Evolutionary conservation across 2,113 vertebrate genomes (phyloP), one percentile per base, ranked within the genome.

Genomic region (Euleptes europaea): DNA sequence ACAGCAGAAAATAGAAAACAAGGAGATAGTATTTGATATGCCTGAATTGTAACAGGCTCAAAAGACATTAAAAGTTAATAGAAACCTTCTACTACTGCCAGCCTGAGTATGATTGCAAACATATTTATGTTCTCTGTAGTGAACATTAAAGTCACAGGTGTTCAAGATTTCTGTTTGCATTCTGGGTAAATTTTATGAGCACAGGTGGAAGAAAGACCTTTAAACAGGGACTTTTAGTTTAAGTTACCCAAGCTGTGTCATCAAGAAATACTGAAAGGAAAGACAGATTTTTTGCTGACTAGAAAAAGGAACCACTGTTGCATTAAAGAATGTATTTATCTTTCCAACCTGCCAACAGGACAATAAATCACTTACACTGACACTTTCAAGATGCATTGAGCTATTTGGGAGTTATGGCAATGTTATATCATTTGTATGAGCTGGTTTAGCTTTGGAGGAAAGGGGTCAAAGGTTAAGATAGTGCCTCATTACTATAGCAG

Each of bases 381-480:
- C 70, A 84, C 38, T 80, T 76, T 28, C 70, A 84, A 89, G 90
- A 91, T 83, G 78, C 78, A 78, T 66, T 11, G 78, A 44, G 83
- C 73, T 86, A 40, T 79, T 84, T 67, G 82, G 78, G 74, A 90
- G 90, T 91, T 86, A 90, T 84, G 88, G 89, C 88, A 77, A 79
- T 86, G 88, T 40, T 7, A 78, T 75, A 28, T 84, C 84, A 28
- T 92, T 88, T 33, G 54, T 84, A 90, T 78, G 82, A 86, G 80
- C 1, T 8, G 85, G 67, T 88, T 88, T 86, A 57, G 88, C 13
- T 14, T 23, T 84, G 76, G 77, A 90, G 85, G 78, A 69, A 86
- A 44, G 9, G 83, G 86, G 92, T 91, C 87, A 91, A 81, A 88
- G 92, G 89, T 92, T 93, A 84, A 81, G 78, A 65, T 82, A 42